Conservation (phyloP, 2,113 vertebrate species). For the Alces alces region DNA sequence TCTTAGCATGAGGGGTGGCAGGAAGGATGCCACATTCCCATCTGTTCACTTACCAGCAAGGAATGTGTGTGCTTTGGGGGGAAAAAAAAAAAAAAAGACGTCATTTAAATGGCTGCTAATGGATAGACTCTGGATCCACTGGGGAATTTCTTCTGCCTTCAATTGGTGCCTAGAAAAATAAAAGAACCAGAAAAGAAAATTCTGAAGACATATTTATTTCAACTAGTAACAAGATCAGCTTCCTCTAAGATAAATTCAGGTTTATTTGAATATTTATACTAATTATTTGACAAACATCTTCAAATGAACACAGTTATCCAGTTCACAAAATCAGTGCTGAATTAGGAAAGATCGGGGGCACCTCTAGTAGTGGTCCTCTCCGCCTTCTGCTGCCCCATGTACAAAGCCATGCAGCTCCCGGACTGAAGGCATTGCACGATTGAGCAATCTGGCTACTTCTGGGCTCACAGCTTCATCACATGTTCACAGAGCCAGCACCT, state of each 20-base stretch:
- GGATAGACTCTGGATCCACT: neutral
- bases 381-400: neutral
- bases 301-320: neutral
- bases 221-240: neutral
- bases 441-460: neutral
- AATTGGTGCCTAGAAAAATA: neutral
- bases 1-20: neutral
- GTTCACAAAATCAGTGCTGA: neutral
- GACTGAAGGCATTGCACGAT: neutral
- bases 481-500: neutral
- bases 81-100: neutral
- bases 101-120: neutral
- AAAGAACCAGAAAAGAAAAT: neutral
- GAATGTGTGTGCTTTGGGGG: neutral
- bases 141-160: neutral
- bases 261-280: neutral
- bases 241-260: neutral
- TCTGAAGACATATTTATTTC: neutral
- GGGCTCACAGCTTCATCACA: neutral
- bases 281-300: neutral
- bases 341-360: no score
- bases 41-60: neutral
- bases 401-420: accelerated
- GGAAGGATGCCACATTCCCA: neutral
- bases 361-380: neutral